Conservation (phyloP, 2,113 vertebrate species). For the Eolophus roseicapilla region DNA sequence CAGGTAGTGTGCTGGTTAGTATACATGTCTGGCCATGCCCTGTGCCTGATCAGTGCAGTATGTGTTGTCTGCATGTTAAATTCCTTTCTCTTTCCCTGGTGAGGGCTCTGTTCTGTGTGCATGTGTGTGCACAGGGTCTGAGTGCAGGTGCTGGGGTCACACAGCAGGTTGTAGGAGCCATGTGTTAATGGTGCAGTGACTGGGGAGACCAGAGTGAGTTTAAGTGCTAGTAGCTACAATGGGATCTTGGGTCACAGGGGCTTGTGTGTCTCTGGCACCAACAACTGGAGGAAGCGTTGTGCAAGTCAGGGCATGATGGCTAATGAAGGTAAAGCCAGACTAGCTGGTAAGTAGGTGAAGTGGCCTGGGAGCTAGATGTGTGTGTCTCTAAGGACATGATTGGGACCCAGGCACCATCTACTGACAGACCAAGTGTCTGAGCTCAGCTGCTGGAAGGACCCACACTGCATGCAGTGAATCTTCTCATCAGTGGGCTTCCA, state of each 20-base stretch:
- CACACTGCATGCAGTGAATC: background rate
- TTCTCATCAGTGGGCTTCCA: background rate
- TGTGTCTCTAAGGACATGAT: background rate
- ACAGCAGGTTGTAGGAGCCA: background rate
- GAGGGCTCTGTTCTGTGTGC: background rate
- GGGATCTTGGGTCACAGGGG: no score
- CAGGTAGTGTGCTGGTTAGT: background rate
- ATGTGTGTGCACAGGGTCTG: background rate
- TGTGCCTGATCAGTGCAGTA: accelerated
- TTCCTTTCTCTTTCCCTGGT: background rate
- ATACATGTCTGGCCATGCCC: no score
- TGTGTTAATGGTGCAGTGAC: background rate
- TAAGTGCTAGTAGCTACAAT: background rate
- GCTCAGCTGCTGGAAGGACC: background rate
- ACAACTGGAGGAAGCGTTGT: background rate
- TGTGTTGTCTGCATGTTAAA: background rate
- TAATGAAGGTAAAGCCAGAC: background rate
- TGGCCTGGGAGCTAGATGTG: background rate
- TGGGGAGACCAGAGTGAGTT: background rate
- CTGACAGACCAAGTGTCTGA: background rate
- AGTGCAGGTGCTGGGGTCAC: background rate
- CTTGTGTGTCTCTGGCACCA: background rate
- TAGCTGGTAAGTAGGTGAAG: background rate
- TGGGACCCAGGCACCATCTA: background rate
- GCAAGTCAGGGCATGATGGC: no score